Conservation (phyloP, 2,888 invertebrate genomes). For the Rotaria sp. region DNA sequence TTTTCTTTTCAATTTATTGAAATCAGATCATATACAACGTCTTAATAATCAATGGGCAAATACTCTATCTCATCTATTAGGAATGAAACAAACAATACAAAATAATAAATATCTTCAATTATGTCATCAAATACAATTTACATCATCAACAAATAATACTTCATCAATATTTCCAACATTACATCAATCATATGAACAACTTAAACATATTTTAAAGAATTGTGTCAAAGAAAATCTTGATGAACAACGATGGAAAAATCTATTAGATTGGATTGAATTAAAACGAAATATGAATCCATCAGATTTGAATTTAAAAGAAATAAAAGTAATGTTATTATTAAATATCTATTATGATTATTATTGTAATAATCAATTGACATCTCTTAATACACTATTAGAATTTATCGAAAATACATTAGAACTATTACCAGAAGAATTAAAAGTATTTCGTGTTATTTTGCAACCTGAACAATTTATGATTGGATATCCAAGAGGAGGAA, state of each 20-base stretch:
- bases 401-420: background rate
- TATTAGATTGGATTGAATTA: background rate
- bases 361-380: background rate
- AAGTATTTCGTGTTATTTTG: background rate
- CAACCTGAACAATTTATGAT: conserved; percentile 11
- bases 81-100: background rate
- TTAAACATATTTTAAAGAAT: background rate
- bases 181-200: background rate
- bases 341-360: conserved; percentile 22
- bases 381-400: background rate
- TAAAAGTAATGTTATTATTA: background rate
- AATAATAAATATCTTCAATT: background rate
- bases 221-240: background rate
- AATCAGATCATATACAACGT: background rate
- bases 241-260: background rate
- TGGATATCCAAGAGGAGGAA: background rate
- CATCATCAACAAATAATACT: background rate
- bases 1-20: background rate
- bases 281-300: background rate
- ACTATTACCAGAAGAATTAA: background rate
- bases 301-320: background rate
- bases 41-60: background rate
- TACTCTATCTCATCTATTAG: background rate
- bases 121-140: background rate
- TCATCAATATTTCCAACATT: background rate